Evolutionary conservation across 2,888 invertebrate genomes (phyloP), one percentile per base, ranked within the genome.

Genomic region (Hydrotaea cyrtoneurina): DNA sequence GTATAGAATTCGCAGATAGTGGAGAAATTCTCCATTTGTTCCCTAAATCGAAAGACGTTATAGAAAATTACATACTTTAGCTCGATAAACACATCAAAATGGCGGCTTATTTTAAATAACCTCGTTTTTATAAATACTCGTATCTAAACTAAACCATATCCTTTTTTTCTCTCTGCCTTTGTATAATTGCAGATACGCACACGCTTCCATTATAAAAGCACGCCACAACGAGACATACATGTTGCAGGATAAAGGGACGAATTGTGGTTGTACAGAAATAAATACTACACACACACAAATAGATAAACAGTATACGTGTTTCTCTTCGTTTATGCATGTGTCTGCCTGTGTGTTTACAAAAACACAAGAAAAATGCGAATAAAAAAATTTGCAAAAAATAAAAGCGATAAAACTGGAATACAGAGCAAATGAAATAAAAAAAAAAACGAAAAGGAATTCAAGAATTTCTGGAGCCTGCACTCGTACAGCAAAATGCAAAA

Each of bases 21-120:
- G n/a, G n/a, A n/a, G n/a, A n/a, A n/a, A n/a, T n/a, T n/a, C n/a
- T n/a, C n/a, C n/a, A n/a, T n/a, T n/a, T n/a, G n/a, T n/a, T n/a
- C n/a, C n/a, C n/a, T n/a, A n/a, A n/a, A n/a, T n/a, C n/a, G n/a
- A n/a, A n/a, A n/a, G n/a, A n/a, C 31, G 31, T 31, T 4, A 31
- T 31, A 7, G 3, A 31, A 31, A 31, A 31, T 31, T 31, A 31
- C 31, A 31, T 4, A 31, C 31, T 31, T 2, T 31, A 31, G 7
- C 31, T 31, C 3, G 7, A 31, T 31, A 31, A 31, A 31, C 2
- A 31, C 7, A 90, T 89, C 90, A 90, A 90, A 90, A 90, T 90
- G 90, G 90, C 90, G 89, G 87, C 74, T 73, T 59, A 39, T 39
- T 31, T 31, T 31, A 39, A 46, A 66, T 74, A 64, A 79, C 69